Percentiles rank a stretch among this genome's conserved stretches.
phyloP scores from a whole-genome alignment of 2,113 vertebrate genomes.

The Rhinoderma darwinii region DNA sequence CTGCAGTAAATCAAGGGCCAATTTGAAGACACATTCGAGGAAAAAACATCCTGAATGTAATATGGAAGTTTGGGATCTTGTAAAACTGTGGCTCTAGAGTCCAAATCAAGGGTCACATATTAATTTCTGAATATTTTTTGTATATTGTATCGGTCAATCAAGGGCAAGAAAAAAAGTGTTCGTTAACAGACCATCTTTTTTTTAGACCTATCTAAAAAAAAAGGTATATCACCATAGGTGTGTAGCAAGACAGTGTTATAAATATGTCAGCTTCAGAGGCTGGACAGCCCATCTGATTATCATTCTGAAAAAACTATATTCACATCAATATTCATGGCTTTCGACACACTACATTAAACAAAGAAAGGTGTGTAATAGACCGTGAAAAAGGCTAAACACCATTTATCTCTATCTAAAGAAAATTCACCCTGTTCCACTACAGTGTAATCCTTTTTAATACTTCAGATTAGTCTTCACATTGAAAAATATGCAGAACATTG shows the following conservation, averaged over 20 bases:
- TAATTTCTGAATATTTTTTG: too few species aligned
- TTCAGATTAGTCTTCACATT: background rate
- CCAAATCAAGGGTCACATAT: too few species aligned
- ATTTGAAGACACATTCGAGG: too few species aligned
- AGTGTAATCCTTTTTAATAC: constrained; percentile 36
- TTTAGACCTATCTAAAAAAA: background rate
- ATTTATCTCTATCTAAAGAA: constrained; percentile 46
- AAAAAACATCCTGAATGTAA: too few species aligned
- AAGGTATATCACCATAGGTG: background rate
- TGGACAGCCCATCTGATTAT: constrained; percentile 50
- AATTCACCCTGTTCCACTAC: constrained; percentile 33
- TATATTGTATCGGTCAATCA: background rate
- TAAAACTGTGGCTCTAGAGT: too few species aligned
- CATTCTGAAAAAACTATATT: constrained; percentile 45
- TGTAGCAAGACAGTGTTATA: background rate
- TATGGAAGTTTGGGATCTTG: too few species aligned
- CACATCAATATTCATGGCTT: constrained; percentile 54
- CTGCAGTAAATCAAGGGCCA: background rate
- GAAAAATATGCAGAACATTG: background rate
- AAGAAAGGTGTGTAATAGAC: constrained; percentile 56
- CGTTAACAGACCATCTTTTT: background rate
- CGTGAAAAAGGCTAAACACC: constrained; percentile 56
- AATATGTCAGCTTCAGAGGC: constrained; percentile 16
- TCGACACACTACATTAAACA: constrained; percentile 57
- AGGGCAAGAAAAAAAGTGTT: background rate